Evolutionary conservation across 2,797 vertebrate genomes (phyloP).

Genomic region (Hybognathus amarus): DNA sequence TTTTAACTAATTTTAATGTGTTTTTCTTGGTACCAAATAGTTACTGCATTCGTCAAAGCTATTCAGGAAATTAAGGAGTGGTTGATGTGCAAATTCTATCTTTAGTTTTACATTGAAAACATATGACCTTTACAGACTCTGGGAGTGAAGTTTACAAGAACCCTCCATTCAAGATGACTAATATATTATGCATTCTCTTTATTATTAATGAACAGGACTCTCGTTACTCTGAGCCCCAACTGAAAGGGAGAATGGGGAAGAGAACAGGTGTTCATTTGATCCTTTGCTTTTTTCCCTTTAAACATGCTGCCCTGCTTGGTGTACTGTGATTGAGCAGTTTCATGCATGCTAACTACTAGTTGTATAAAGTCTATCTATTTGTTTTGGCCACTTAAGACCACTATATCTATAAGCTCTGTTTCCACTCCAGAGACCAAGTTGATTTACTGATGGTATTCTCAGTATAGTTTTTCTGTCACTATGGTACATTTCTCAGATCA

Average conservation of each 20-base stretch:
- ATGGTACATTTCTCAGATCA: too few species aligned
- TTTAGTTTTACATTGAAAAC: slow-evolving; percentile 20
- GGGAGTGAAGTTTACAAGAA: slow-evolving; percentile 65
- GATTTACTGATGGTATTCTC: slow-evolving; percentile 3
- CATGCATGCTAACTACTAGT: slow-evolving; percentile 23
- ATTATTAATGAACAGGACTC: slow-evolving; percentile 81
- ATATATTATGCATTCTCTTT: slow-evolving; percentile 80
- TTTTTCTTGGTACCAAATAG: not conserved
- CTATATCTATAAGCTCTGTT: slow-evolving; percentile 14
- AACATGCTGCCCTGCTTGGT: slow-evolving; percentile 41
- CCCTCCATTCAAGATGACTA: slow-evolving; percentile 61
- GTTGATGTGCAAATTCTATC: not conserved
- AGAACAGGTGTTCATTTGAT: slow-evolving; percentile 56
- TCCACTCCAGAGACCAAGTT: not conserved
- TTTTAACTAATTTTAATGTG: not conserved
- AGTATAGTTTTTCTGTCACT: not conserved
- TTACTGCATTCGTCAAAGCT: not conserved
- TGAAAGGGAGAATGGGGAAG: slow-evolving; percentile 62
- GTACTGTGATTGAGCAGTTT: slow-evolving; percentile 23
- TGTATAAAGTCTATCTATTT: slow-evolving; percentile 13
- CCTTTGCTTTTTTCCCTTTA: slow-evolving; percentile 45
- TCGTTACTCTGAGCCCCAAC: slow-evolving; percentile 74
- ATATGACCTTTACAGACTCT: slow-evolving; percentile 73
- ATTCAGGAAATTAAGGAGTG: not conserved
- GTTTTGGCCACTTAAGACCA: slow-evolving; percentile 21